Base-by-base conservation (phyloP, 2,888 invertebrate species). In the Atrina japonica region DNA sequence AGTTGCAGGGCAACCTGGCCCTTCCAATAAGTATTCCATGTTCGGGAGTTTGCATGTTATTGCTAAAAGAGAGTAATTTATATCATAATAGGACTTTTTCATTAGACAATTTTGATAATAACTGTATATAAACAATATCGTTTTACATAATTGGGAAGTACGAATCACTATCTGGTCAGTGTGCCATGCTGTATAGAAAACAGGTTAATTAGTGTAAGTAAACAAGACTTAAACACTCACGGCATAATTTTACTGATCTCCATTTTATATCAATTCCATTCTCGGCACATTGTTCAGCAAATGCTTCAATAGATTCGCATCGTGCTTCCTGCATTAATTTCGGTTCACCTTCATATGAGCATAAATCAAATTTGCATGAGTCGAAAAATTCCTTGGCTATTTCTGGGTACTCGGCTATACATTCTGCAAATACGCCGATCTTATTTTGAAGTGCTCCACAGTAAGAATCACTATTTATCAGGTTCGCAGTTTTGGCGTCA, bases 291-390 rank as follows among this genome's bases (percentile, higher is more conserved):
- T 66, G 64, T 25, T 66, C 60, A 14, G 76, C 76, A 41, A 78
- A 73, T n/a, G 73, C 72, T 27, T 80, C 80, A 5, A 73, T 23
- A 27, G 72, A 55, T 16, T 70, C 65, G 45, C 80, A 80, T 5
- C 64, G 43, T 18, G 66, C 61, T 11, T 40, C 27, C 9, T 59
- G 14, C 25, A 72, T 27, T n/a, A n/a, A n/a, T n/a, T n/a, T n/a
- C 23, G 52, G 41, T 7, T 68, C 47, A n/a, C 63, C 70, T 30
- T 68, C 60, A 27, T 66, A 60, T 14, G 71, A 58, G 45, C 80
- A 80, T 14, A 72, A 65, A 25, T 80, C 80, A 50, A 59, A 71
- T 3, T 70, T 49, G 50, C 79, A 77, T 0, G 67, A 64, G 14
- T 74, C 74, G 25, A 67, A 72, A 35, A 67, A 70, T 2, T 72